Conservation (phyloP, 2,113 vertebrate species). For the Elachura formosa region DNA sequence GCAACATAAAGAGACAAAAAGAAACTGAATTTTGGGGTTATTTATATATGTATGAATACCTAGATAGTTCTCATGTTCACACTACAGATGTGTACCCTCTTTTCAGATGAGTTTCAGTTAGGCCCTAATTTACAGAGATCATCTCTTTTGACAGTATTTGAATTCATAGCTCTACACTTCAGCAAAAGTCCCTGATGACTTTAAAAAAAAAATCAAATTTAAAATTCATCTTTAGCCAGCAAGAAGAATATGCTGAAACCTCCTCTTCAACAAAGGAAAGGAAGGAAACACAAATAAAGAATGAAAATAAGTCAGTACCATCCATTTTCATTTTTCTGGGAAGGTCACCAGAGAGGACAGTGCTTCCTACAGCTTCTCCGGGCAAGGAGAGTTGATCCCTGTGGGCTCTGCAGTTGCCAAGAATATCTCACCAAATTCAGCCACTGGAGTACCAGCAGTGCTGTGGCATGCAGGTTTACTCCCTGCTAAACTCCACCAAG, state of each 20-base stretch:
- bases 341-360: neutral
- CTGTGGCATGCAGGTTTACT: neutral
- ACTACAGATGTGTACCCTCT: neutral
- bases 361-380: neutral
- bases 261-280: neutral
- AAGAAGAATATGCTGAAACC: neutral
- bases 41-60: rapidly evolving
- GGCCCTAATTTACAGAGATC: neutral
- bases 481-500: neutral
- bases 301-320: neutral
- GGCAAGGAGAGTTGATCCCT: neutral
- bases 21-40: neutral
- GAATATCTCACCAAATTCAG: neutral
- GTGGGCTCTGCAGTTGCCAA: neutral
- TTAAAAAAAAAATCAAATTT: neutral
- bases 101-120: neutral
- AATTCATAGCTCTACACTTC: neutral
- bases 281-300: neutral
- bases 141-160: neutral
- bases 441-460: neutral
- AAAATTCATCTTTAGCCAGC: neutral
- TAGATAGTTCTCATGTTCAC: rapidly evolving
- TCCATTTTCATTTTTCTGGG: neutral
- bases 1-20: neutral
- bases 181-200: neutral